These are phyloP conservation scores for Malurus splendens DNA, from an alignment of 2,797 vertebrate species.

Conservation along the genomic window DNA sequence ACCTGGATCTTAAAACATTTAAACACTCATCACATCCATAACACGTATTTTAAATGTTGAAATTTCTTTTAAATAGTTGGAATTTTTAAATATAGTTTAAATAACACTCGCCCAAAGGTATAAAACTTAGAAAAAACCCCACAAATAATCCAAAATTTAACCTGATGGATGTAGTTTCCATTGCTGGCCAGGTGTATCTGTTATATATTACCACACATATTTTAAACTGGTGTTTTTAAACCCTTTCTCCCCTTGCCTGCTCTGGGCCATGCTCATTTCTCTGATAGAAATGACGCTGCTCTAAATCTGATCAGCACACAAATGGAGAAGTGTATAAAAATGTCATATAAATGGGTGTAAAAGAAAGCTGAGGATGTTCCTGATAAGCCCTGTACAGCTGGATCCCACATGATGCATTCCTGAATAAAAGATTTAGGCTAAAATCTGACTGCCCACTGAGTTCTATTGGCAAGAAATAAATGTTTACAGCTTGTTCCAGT, in stretches of 20 bases:
- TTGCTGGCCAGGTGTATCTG: neutral
- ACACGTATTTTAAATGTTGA: neutral
- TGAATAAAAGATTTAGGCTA: neutral
- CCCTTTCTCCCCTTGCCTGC: neutral
- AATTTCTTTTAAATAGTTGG: too few relatives aligned
- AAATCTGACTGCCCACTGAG: neutral
- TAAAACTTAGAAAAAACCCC: neutral
- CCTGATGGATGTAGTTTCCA: neutral
- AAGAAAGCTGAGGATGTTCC: neutral
- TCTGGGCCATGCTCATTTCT: neutral
- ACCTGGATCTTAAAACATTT: neutral
- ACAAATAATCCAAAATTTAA: neutral
- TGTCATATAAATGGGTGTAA: neutral
- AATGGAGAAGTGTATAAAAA: neutral
- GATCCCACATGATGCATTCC: neutral
- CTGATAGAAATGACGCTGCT: neutral
- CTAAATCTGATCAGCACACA: neutral
- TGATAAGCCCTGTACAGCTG: neutral
- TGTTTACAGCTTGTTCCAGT: neutral
- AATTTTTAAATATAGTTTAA: too few relatives aligned
- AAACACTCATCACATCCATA: accelerated
- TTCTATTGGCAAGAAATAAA: neutral
- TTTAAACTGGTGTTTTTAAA: neutral
- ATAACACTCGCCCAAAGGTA: accelerated
- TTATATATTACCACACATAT: neutral